Evolutionary conservation across 2,888 invertebrate genomes (phyloP).

Genomic region (Kuschelorhynchus macadamiae): DNA sequence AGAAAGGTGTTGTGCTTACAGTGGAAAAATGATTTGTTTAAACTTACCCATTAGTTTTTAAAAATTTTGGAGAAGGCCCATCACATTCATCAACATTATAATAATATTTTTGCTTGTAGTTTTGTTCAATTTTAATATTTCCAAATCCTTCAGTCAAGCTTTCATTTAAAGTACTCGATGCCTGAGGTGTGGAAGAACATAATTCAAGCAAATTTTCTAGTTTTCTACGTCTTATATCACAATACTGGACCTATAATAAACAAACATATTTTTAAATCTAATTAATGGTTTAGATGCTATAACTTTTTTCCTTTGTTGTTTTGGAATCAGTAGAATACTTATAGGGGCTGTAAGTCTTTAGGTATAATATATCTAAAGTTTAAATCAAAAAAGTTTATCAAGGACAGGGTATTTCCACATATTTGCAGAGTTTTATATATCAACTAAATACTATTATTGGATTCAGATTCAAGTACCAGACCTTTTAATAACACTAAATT

Average conservation of each 20-base stretch:
- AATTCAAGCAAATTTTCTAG: conserved; percentile 53
- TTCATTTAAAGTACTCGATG: conserved; percentile 63
- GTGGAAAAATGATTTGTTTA: not conserved
- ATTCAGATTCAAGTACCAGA: too few relatives aligned
- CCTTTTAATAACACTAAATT: too few relatives aligned
- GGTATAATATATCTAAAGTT: too few relatives aligned
- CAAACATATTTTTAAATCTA: not conserved
- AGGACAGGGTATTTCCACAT: too few relatives aligned
- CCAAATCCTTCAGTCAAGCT: conserved; percentile 61
- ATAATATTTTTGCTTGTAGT: not conserved
- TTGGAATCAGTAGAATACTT: too few relatives aligned
- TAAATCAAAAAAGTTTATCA: too few relatives aligned
- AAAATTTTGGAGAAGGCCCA: conserved; percentile 36
- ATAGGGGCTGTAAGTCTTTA: too few relatives aligned
- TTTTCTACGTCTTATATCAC: conserved; percentile 42
- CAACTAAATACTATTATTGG: too few relatives aligned
- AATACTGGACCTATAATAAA: conserved; percentile 17
- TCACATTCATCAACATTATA: conserved; percentile 22
- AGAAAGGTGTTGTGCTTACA: too few relatives aligned
- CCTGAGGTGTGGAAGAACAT: conserved; percentile 53
- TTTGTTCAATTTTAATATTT: conserved; percentile 54
- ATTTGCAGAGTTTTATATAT: too few relatives aligned
- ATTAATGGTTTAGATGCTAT: too few relatives aligned
- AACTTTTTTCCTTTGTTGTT: too few relatives aligned
- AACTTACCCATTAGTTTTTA: conserved; percentile 41